Evolutionary conservation across 2,888 invertebrate genomes (phyloP), one percentile per base, ranked within the genome.

Genomic region (Harpagoxenus sublaevis): DNA sequence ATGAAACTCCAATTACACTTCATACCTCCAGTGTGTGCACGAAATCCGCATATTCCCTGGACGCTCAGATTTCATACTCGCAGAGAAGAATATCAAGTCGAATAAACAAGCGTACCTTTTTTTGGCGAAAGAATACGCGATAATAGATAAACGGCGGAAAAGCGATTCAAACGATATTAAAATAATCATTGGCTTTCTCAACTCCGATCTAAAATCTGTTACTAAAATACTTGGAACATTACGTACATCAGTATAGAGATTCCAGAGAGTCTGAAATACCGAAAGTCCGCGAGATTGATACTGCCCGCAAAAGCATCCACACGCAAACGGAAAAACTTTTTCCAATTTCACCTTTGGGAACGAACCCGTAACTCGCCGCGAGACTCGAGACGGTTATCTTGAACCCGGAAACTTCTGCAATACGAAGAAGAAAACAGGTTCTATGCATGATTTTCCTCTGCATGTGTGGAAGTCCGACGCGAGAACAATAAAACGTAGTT

Each of bases 1-100:
- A 75, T 57, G 71, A 73, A 84, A 70, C 81, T 83, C 75, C 78
- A 87, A 88, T 89, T 88, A 87, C 74, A 81, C 31, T 79, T 73
- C 39, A 48, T 31, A 51, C 74, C 42, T 73, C 18, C 42, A 53
- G 5, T 15, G 42, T 66, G 31, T 42, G 31, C 48, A 31, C 51
- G 12, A 57, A 35, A 83, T 81, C 6, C 35, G 12, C n/a, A 15
- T 83, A 68, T 68, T 55, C 53, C 55, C 78, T 12, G 31, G 3
- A 35, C 31, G 6, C 18, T 3, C 15, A 15, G 57, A 71, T 78
- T 71, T 57, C n/a, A 6, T 42, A 18, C 3, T n/a, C 18, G 31
- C 10, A n/a, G 23, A 35, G 15, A 70, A 51, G 18, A 78, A 35
- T 78, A 12, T 42, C 3, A 9, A 78, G 2, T 2, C 9, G 45